A percentile compares a stretch with the other conserved stretches of the same genome.
Conservation (phyloP, 2,113 vertebrate genomes). For the Climacteris rufus region DNA sequence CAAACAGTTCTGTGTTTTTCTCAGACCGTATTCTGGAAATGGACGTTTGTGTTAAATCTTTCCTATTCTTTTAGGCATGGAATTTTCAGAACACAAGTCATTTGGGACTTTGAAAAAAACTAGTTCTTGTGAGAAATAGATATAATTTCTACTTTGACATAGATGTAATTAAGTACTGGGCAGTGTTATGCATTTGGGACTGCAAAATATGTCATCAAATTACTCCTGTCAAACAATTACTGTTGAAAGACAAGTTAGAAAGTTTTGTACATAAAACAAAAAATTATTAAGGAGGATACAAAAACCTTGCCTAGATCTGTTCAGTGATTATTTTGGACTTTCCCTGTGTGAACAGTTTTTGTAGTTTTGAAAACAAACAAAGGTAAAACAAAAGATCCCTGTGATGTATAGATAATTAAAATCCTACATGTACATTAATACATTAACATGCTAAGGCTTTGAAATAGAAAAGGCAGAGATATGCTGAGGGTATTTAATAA, state of each 20-base stretch:
- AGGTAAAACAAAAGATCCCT: background rate
- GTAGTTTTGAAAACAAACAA: background rate
- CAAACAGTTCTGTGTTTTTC: background rate
- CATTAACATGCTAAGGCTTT: background rate
- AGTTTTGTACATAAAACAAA: background rate
- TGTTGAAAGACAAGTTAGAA: background rate
- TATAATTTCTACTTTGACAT: background rate
- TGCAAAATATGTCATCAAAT: background rate
- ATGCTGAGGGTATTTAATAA: background rate
- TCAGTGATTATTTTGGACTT: background rate
- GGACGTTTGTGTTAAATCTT: background rate
- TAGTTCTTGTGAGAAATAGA: background rate
- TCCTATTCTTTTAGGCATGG: background rate
- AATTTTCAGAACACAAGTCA: background rate
- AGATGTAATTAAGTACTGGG: background rate
- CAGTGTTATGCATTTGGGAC: background rate
- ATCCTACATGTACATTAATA: background rate
- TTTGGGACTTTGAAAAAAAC: background rate
- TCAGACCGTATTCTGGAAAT: background rate
- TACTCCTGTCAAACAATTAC: background rate
- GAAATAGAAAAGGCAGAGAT: background rate
- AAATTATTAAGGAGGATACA: background rate
- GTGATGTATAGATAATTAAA: background rate
- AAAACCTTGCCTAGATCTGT: background rate
- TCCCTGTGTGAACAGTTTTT: background rate